Base-by-base conservation (phyloP, 2,888 invertebrate species). In the Amiota minor region DNA sequence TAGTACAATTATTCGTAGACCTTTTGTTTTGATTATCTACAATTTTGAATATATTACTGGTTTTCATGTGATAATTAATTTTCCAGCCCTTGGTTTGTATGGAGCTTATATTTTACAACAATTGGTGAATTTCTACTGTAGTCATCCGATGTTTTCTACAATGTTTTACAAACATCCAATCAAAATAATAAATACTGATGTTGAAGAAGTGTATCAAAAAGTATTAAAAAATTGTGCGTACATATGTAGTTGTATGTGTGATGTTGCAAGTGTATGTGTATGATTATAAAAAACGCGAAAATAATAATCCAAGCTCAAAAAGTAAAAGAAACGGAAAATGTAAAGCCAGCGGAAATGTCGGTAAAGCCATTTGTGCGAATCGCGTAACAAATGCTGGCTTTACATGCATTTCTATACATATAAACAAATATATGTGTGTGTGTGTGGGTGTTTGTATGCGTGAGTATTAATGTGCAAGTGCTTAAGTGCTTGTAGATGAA, bases 371-470 rank as follows among this genome's bases (percentile, higher is more conserved):
- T 82, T 74, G 78, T 18, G 56, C 56, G 56, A 18, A 56, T 56
- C 56, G 16, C 55, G 79, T 81, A 80, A 81, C 81, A 80, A 82
- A 84, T 82, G 77, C 70, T 80, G 76, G 70, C 77, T 73, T 77
- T 74, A 72, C 72, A 74, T 76, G 20, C 49, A 65, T 64, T 49
- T 65, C 46, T 69, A 64, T 14, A 16, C 49, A 65, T 59, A 45
- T 59, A 23, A 65, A 64, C 2, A 9, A 14, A 53, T 12, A n/a
- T 53, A 53, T 53, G 35, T 35, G 6, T 4, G 35, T 35, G 35
- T 35, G 64, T 45, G 12, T 64, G 9, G 14, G 46, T 46, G 46
- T 35, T 3, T 45, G 11, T 14, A 12, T 45, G n/a, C 35, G 62
- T 45, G 2, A 56, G 68, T 49, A 14, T 47, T 9, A 68, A 50